These are phyloP conservation scores for Matsumyia berberina DNA, from an alignment of 2,888 invertebrate species.

Conservation along the genomic window DNA sequence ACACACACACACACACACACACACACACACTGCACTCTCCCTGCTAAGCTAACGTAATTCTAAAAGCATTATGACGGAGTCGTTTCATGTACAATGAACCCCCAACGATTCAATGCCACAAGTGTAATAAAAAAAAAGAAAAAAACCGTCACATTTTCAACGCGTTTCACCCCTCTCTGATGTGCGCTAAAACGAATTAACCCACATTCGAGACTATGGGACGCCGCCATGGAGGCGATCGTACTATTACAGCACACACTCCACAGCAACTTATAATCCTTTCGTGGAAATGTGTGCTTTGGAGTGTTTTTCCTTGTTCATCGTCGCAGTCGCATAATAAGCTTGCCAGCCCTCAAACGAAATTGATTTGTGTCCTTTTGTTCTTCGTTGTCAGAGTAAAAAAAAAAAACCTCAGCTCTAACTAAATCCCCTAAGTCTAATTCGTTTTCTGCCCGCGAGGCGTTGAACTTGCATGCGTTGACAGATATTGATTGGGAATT, in stretches of 20 bases:
- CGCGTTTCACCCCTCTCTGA: constrained; percentile 5
- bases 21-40: not conserved
- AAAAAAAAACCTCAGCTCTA: not conserved
- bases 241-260: constrained; percentile 22
- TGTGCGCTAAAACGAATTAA: constrained; percentile 59
- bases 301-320: constrained; percentile 62
- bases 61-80: constrained; percentile 35
- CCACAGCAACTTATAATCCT: constrained; percentile 48
- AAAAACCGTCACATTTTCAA: constrained; percentile 27
- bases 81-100: constrained; percentile 61
- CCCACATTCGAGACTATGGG: constrained; percentile 62
- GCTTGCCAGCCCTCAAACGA: constrained; percentile 41
- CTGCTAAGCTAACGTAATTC: constrained; percentile 1
- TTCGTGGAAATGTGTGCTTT: constrained; percentile 47
- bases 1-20: not conserved
- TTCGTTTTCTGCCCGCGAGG: constrained; percentile 24
- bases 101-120: constrained; percentile 46
- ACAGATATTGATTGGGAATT: constrained; percentile 32
- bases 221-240: constrained; percentile 47
- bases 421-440: constrained; percentile 20
- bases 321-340: constrained; percentile 33
- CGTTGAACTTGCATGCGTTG: constrained; percentile 39
- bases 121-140: constrained; percentile 11
- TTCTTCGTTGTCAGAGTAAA: not conserved
- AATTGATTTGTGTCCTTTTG: constrained; percentile 24